Conservation (phyloP, 1,140 invertebrate species). For the Zaprionus kolodkinae region DNA sequence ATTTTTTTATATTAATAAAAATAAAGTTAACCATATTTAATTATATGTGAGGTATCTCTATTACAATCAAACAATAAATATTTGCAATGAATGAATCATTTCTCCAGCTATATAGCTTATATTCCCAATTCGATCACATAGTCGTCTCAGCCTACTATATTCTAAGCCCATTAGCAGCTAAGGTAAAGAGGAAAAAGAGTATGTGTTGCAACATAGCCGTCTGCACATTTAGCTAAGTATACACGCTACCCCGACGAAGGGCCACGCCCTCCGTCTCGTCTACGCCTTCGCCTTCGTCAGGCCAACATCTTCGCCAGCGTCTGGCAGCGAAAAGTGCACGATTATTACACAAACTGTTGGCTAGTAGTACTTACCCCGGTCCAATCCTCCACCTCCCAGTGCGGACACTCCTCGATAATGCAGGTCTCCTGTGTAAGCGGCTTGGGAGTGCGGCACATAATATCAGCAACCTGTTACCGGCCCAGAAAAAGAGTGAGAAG, state of each 20-base stretch:
- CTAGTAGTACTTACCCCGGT: constrained; percentile 89
- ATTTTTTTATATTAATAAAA: no score
- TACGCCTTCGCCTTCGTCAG: neutral
- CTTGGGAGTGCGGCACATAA: constrained; percentile 89
- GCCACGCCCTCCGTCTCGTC: constrained; percentile 20
- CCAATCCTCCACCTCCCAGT: constrained; percentile 93
- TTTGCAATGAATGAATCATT: no score
- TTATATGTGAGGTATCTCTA: no score
- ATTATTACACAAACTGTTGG: constrained; percentile 69
- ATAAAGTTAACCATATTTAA: no score
- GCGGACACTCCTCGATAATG: constrained; percentile 92
- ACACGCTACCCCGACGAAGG: constrained; percentile 58
- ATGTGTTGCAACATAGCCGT: constrained; percentile 44
- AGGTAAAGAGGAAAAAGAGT: neutral
- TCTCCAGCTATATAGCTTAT: neutral
- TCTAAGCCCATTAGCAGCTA: neutral
- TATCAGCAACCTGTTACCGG: constrained; percentile 87
- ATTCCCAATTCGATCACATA: neutral
- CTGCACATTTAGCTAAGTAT: constrained; percentile 71
- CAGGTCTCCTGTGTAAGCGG: constrained; percentile 92
- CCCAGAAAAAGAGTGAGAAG: neutral
- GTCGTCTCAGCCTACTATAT: neutral
- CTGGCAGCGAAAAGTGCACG: constrained; percentile 59
- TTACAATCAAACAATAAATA: no score
- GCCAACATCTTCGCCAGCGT: constrained; percentile 23